These are phyloP conservation scores for Dendroctonus ponderosae DNA, from an alignment of 1,140 invertebrate species.

Conservation along the genomic window DNA sequence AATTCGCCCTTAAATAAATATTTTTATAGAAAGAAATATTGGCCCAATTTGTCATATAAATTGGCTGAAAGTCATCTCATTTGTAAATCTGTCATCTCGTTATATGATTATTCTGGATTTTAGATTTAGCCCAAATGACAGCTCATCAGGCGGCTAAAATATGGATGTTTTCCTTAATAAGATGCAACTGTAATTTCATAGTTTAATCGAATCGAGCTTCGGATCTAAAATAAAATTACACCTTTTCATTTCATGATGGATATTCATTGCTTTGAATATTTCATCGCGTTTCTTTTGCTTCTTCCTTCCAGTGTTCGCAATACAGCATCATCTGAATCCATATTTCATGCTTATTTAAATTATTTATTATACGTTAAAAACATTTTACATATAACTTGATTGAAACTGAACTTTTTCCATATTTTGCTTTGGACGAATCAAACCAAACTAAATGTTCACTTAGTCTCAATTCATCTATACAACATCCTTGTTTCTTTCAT, in stretches of 20 bases:
- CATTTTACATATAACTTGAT: no score
- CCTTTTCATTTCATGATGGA: slow-evolving; percentile 28
- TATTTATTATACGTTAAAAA: no score
- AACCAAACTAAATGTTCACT: no score
- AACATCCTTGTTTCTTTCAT: no score
- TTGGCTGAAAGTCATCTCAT: slow-evolving; percentile 51
- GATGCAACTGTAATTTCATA: slow-evolving; percentile 44
- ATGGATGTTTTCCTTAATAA: slow-evolving; percentile 38
- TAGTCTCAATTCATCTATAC: no score
- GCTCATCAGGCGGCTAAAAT: slow-evolving; percentile 41
- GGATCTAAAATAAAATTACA: slow-evolving; percentile 35
- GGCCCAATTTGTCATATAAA: slow-evolving; percentile 51
- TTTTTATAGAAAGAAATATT: slow-evolving; percentile 52
- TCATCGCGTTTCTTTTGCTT: slow-evolving; percentile 3
- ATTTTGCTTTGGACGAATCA: no score
- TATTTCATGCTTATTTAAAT: no score
- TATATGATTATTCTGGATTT: slow-evolving; percentile 49
- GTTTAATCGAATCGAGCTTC: slow-evolving; percentile 37
- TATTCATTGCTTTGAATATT: slow-evolving; percentile 17
- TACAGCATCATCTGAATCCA: no score
- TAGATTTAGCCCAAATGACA: slow-evolving; percentile 41
- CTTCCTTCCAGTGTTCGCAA: not conserved
- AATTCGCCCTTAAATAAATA: slow-evolving; percentile 48
- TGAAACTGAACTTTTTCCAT: no score
- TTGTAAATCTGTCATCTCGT: slow-evolving; percentile 50